Base-by-base conservation (phyloP, 1,140 invertebrate species). In the Dolichoris vasculosae region DNA sequence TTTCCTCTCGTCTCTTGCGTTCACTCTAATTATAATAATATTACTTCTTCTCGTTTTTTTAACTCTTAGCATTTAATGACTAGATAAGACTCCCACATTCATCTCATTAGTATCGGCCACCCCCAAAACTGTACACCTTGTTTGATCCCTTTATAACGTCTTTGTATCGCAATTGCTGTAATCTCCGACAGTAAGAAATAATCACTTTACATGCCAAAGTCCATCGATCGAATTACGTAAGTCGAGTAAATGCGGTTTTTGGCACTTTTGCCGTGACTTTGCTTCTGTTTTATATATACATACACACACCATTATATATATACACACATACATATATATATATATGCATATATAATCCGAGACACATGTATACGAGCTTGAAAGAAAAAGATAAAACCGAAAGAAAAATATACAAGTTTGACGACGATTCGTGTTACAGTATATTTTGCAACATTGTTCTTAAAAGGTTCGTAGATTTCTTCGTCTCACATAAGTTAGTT, bases 141-240 rank as follows among this genome's bases (percentile, higher is more conserved):
- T 90, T 91, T 93, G 89, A 91, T 92, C 91, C 90, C 92, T 90
- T 91, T 81, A 38, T 85, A 81, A 77, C 55, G 59, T 51, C n/a
- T 71, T n/a, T 69, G 30, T 20, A 51, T 82, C 4, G 15, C 46
- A 78, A 64, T 67, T 17, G 32, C 59, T 80, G 35, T 78, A 76
- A n/a, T 77, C 30, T 30, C 17, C 23, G n/a, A 81, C 13, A 40
- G 23, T 89, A 75, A 88, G 48, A 89, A 81, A 71, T 38, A 73
- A 59, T 51, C 2, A 88, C 89, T 91, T 90, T 89, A 89, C 89
- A 92, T 92, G 90, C 89, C 91, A 93, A 93, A 92, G 91, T 91
- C 86, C 89, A 89, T 90, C 84, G 79, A 88, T 80, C 23, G 13
- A 40, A 20, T 38, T 23, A 55, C 40, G 40, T 26, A 26, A 2